Evolutionary conservation across 2,888 invertebrate species (phyloP).

Genomic region (Drosophila aldrichi): DNA sequence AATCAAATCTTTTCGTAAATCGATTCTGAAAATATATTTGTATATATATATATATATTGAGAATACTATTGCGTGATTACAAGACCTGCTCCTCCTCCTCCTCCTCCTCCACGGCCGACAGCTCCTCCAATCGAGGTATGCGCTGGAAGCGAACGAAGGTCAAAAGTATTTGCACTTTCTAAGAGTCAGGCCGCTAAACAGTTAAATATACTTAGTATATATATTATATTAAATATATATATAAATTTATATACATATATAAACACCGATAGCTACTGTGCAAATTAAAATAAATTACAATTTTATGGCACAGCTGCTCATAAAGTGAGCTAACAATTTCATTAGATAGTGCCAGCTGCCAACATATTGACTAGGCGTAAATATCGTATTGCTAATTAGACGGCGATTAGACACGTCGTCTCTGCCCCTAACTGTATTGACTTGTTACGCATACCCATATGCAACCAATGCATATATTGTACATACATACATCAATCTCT

Average conservation of each 20-base stretch:
- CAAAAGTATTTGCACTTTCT: slow-evolving; percentile 34
- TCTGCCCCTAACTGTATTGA: slow-evolving; percentile 16
- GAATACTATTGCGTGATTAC: slow-evolving; percentile 18
- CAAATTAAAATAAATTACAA: slow-evolving; percentile 72
- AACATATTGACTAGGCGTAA: slow-evolving; percentile 52
- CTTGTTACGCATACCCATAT: slow-evolving; percentile 23
- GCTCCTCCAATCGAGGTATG: not conserved
- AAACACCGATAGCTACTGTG: slow-evolving; percentile 38
- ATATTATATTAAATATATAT: slow-evolving; percentile 18
- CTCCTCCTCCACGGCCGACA: not conserved
- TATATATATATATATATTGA: not conserved
- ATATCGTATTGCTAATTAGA: slow-evolving; percentile 36
- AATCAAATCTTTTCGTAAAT: slow-evolving; percentile 17
- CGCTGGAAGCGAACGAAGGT: slow-evolving; percentile 20
- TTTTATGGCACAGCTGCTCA: slow-evolving; percentile 74
- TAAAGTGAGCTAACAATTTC: slow-evolving; percentile 71
- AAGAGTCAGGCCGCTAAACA: slow-evolving; percentile 29
- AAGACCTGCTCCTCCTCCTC: slow-evolving; percentile 21
- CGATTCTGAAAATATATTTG: slow-evolving; percentile 8
- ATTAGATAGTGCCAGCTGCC: slow-evolving; percentile 52
- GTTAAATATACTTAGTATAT: slow-evolving; percentile 13
- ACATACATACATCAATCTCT: slow-evolving; percentile 12
- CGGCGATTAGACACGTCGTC: slow-evolving; percentile 23
- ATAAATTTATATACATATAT: slow-evolving; percentile 4
- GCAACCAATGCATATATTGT: slow-evolving; percentile 11